A percentile compares a stretch with the other conserved stretches of the same genome.
Evolutionary conservation across 2,113 vertebrate genomes (phyloP).

Genomic region (Calidris pygmaea): DNA sequence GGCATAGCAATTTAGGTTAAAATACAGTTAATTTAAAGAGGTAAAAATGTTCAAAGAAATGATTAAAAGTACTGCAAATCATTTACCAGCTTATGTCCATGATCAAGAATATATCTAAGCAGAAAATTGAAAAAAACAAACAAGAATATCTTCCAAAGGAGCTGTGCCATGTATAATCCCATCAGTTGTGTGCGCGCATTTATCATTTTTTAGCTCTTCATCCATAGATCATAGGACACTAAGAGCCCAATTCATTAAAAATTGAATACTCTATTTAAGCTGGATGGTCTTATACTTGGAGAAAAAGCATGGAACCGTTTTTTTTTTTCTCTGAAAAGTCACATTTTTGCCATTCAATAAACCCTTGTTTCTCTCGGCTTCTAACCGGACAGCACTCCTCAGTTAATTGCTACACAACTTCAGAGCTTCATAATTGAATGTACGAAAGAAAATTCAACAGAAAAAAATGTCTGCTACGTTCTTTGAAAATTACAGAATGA

Average conservation of each 20-base stretch:
- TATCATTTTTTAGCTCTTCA: constrained; percentile 53
- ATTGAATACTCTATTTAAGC: constrained; percentile 64
- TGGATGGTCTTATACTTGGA: constrained; percentile 13
- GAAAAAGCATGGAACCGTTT: not conserved
- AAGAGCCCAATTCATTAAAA: constrained; percentile 71
- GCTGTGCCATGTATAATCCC: not conserved
- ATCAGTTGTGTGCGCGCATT: not conserved
- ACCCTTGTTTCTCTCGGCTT: constrained; percentile 38
- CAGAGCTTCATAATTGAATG: not conserved
- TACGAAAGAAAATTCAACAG: not conserved
- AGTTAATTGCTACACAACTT: constrained; percentile 8
- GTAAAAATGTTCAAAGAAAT: constrained; percentile 28
- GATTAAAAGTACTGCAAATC: constrained; percentile 20
- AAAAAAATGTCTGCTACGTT: not conserved
- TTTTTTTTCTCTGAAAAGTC: not conserved
- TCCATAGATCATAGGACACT: constrained; percentile 56
- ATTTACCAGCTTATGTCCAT: not conserved
- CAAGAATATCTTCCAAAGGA: not conserved
- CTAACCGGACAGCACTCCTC: constrained; percentile 22
- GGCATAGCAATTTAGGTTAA: constrained; percentile 39
- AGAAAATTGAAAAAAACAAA: not conserved
- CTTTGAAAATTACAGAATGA: not conserved
- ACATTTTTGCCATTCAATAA: constrained; percentile 39
- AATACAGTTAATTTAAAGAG: constrained; percentile 50
- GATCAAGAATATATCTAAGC: constrained; percentile 2